Evolutionary conservation across 2,888 invertebrate genomes (phyloP), one percentile per base, ranked within the genome.

Genomic region (Eupeodes latifasciatus): DNA sequence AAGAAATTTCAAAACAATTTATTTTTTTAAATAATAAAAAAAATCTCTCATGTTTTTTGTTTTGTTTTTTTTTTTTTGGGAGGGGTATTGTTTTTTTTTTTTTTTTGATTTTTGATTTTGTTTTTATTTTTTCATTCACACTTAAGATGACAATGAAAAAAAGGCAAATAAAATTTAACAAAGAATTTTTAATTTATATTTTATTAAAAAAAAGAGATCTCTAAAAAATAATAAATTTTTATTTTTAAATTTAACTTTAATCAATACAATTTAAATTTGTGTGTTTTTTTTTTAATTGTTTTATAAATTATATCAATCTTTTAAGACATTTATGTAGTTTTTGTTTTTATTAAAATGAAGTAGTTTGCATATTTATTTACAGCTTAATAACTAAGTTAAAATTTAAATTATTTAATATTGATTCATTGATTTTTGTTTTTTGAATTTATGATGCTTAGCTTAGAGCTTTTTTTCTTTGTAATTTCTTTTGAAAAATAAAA

Each of bases 141-240:
- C 81, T 89, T 78, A 89, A 90, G 89, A 87, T 89, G 90, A 90
- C 66, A 49, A 66, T 83, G 77, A 81, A 90, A 77, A 27, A 76
- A 88, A 89, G 84, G 49, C 71, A 85, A 78, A 69, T 19, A 85
- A 86, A 86, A 90, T 90, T 78, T 69, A 78, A 69, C 51, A 80
- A 86, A 61, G 44, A 83, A 75, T 88, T 34, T 5, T 59, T 9
- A 40, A 27, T 27, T 89, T 62, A 84, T 71, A 80, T 64, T 72
- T 85, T 16, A 16, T 79, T 16, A 16, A 81, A 82, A 84, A 78
- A 82, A 84, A 87, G 79, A 89, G 81, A 77, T 78, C 81, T 85
- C 81, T 88, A 74, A 76, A 85, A 72, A 85, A 87, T 82, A 74
- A 84, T 80, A 78, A 27, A 67, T 86, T 74, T 83, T 71, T 74